These are phyloP conservation scores for Tyria jacobaeae DNA, from an alignment of 2,888 invertebrate genomes.

Conservation along the genomic window DNA sequence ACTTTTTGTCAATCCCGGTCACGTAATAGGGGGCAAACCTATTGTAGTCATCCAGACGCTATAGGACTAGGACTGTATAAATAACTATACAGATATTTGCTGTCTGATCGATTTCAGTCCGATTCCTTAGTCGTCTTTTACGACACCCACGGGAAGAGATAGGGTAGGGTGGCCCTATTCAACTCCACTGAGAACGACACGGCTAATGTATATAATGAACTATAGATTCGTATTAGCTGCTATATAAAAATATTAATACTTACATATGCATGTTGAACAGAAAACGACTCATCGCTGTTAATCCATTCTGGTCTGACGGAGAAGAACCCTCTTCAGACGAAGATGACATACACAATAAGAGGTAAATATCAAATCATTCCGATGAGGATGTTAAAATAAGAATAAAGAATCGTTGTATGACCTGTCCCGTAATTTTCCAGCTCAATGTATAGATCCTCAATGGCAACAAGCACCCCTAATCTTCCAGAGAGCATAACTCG, in stretches of 20 bases:
- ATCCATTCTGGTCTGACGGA: conserved; percentile 92
- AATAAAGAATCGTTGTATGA: background rate
- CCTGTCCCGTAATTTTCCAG: conserved; percentile 44
- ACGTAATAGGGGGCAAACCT: no score
- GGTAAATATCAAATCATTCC: conserved; percentile 48
- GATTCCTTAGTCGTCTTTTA: no score
- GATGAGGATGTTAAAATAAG: background rate
- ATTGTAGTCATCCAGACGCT: no score
- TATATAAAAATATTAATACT: conserved; percentile 8
- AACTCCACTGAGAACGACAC: no score
- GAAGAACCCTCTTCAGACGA: conserved; percentile 88
- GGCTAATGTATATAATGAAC: no score
- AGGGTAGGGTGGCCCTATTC: no score
- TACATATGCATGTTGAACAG: conserved; percentile 60
- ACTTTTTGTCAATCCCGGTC: no score
- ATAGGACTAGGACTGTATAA: no score
- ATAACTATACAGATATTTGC: no score
- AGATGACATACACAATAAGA: conserved; percentile 69
- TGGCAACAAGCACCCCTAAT: conserved; percentile 77
- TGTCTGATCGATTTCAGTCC: no score
- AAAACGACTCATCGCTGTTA: conserved; percentile 85
- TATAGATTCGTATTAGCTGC: background rate
- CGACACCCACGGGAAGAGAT: no score
- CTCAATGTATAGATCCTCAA: conserved; percentile 71
- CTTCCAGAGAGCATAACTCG: conserved; percentile 78